Evolutionary conservation across 2,113 vertebrate genomes (phyloP).

Genomic region (Psilopogon haemacephalus): DNA sequence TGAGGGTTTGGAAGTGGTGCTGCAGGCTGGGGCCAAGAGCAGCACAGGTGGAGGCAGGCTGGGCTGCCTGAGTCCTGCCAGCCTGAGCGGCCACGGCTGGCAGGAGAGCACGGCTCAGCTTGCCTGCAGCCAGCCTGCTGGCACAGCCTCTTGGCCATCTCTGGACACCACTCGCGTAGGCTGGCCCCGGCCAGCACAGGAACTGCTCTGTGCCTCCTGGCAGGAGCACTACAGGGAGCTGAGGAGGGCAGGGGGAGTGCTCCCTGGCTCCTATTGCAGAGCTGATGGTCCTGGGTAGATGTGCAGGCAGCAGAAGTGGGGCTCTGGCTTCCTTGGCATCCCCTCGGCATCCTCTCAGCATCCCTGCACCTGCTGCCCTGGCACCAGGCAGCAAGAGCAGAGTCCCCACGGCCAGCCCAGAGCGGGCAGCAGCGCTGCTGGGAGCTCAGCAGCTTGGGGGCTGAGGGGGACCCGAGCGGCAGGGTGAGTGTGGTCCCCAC

Average conservation of each 20-base stretch:
- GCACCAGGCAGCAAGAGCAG: accelerated
- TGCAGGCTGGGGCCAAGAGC: neutral
- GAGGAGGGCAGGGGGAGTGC: neutral
- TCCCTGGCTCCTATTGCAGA: neutral
- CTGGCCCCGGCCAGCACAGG: neutral
- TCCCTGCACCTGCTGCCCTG: neutral
- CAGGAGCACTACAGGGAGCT: neutral
- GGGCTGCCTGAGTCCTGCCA: neutral
- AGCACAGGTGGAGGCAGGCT: neutral
- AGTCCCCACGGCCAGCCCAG: neutral
- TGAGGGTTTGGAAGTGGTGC: neutral
- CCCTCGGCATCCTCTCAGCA: neutral
- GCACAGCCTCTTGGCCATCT: neutral
- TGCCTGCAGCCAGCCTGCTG: neutral
- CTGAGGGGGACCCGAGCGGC: neutral
- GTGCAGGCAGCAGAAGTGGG: neutral
- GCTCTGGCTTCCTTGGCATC: neutral
- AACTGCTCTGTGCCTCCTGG: neutral
- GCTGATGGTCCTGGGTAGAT: neutral
- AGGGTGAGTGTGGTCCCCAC: accelerated
- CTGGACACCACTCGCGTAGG: accelerated
- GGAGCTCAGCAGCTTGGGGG: neutral
- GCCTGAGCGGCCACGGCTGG: neutral
- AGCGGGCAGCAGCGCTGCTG: accelerated
- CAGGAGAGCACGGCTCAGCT: neutral